Evolutionary conservation across 2,888 invertebrate species (phyloP).

Genomic region (Machimus atricapillus): DNA sequence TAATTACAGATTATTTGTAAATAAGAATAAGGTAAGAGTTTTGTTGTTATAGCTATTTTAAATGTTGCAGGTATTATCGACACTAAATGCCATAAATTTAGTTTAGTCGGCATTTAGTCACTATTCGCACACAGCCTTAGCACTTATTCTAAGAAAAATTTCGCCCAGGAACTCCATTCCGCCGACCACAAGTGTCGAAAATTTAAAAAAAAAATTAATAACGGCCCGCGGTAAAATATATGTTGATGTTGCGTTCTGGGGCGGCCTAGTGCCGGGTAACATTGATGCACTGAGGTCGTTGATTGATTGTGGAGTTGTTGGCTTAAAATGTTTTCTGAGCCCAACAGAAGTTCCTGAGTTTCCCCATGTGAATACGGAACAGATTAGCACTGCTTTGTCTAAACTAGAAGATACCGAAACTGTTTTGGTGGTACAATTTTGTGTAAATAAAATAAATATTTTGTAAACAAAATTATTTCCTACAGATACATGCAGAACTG

Average conservation of each 20-base stretch:
- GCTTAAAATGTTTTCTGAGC: conserved; percentile 77
- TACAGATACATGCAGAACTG: conserved; percentile 76
- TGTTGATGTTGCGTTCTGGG: conserved; percentile 80
- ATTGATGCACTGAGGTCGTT: conserved; percentile 67
- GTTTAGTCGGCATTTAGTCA: too few relatives aligned
- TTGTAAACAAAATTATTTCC: conserved; percentile 46
- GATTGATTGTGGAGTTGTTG: conserved; percentile 72
- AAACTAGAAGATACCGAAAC: conserved; percentile 69
- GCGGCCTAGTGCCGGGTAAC: conserved; percentile 77
- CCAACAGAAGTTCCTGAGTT: conserved; percentile 76
- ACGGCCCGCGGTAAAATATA: conserved; percentile 69
- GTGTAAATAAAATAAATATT: not conserved
- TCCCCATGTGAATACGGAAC: conserved; percentile 66
- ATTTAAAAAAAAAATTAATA: conserved; percentile 68
- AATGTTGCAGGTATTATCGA: too few relatives aligned
- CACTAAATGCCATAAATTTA: too few relatives aligned
- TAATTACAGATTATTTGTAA: too few relatives aligned
- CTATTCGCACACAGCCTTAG: too few relatives aligned
- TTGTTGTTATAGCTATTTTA: too few relatives aligned
- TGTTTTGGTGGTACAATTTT: conserved; percentile 69
- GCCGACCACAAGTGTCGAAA: conserved; percentile 71
- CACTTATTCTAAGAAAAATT: not conserved
- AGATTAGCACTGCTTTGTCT: conserved; percentile 67
- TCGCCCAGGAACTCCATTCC: conserved; percentile 72
- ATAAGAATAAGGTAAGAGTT: too few relatives aligned